Conservation (phyloP, 2,888 invertebrate genomes). For the Drosophila mulleri region DNA sequence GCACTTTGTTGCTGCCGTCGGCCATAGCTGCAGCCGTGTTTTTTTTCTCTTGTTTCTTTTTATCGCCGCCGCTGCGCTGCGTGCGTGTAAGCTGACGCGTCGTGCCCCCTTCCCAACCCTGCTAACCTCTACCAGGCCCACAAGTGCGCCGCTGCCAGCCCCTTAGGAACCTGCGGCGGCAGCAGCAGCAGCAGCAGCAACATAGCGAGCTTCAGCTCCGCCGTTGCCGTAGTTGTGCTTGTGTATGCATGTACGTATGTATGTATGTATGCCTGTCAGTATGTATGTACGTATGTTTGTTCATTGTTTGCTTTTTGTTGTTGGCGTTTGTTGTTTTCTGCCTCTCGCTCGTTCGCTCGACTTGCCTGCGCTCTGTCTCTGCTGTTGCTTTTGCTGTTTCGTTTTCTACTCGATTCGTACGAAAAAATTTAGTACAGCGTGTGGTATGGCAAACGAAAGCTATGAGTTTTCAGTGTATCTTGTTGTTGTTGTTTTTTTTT, state of each 20-base stretch:
- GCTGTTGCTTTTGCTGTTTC: slow-evolving; percentile 53
- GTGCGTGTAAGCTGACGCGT: slow-evolving; percentile 79
- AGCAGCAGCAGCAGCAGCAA: slow-evolving; percentile 42
- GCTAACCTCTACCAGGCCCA: slow-evolving; percentile 35
- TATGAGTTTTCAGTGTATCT: slow-evolving; percentile 82
- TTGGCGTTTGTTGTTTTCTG: slow-evolving; percentile 74
- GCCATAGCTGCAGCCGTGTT: slow-evolving; percentile 73
- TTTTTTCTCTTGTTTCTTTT: slow-evolving; percentile 43
- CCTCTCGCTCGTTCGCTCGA: slow-evolving; percentile 20
- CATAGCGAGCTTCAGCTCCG: slow-evolving; percentile 45
- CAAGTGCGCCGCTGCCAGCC: slow-evolving; percentile 62
- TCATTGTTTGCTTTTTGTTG: slow-evolving; percentile 80
- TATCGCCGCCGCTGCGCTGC: slow-evolving; percentile 58
- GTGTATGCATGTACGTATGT: slow-evolving; percentile 8
- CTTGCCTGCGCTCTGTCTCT: slow-evolving; percentile 25
- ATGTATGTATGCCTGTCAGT: background rate
- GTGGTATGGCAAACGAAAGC: slow-evolving; percentile 84
- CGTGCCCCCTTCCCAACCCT: slow-evolving; percentile 16
- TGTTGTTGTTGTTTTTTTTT: slow-evolving; percentile 52
- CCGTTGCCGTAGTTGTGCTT: slow-evolving; percentile 31
- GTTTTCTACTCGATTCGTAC: slow-evolving; percentile 74
- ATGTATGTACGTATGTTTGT: slow-evolving; percentile 51
- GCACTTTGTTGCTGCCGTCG: slow-evolving; percentile 73
- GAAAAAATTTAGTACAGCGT: slow-evolving; percentile 82
- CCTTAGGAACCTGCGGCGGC: slow-evolving; percentile 73